phyloP scores from a whole-genome alignment of 2,888 invertebrate species.

The Drosophila kuntzei region DNA sequence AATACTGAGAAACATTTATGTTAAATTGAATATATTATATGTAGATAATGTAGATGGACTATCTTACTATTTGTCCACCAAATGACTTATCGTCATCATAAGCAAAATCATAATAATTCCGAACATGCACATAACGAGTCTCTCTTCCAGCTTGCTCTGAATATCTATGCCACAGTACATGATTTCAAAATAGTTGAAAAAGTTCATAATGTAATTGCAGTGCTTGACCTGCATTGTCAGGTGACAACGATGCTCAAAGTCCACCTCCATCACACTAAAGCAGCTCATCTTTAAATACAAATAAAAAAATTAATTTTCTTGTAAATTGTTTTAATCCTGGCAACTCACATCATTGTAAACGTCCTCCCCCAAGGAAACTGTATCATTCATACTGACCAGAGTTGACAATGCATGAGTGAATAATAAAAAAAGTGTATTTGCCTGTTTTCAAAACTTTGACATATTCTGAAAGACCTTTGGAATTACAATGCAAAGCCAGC shows the following conservation, averaged over 20 bases:
- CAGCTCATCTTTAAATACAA: conserved; percentile 47
- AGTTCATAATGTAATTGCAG: conserved; percentile 22
- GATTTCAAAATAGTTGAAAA: conserved; percentile 39
- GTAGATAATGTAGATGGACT: too few relatives aligned
- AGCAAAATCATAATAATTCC: background rate
- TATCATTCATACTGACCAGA: background rate
- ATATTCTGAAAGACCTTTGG: background rate
- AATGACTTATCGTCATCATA: background rate
- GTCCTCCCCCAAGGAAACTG: background rate
- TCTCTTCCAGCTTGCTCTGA: background rate
- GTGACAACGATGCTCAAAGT: conserved; percentile 29
- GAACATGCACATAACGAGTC: background rate
- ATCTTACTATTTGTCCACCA: conserved; percentile 29
- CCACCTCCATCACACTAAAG: conserved; percentile 30
- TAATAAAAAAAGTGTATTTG: background rate
- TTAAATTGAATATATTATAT: background rate
- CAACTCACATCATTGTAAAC: background rate
- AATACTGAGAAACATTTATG: background rate
- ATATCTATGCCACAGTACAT: conserved; percentile 45
- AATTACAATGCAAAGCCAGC: background rate
- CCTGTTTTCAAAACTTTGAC: background rate
- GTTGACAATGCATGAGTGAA: background rate
- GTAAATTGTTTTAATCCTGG: too few relatives aligned
- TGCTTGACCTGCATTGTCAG: conserved; percentile 13
- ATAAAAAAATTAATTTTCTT: rapidly evolving